Evolutionary conservation across 2,113 vertebrate species (phyloP).

Genomic region (Chiloscyllium plagiosum): DNA sequence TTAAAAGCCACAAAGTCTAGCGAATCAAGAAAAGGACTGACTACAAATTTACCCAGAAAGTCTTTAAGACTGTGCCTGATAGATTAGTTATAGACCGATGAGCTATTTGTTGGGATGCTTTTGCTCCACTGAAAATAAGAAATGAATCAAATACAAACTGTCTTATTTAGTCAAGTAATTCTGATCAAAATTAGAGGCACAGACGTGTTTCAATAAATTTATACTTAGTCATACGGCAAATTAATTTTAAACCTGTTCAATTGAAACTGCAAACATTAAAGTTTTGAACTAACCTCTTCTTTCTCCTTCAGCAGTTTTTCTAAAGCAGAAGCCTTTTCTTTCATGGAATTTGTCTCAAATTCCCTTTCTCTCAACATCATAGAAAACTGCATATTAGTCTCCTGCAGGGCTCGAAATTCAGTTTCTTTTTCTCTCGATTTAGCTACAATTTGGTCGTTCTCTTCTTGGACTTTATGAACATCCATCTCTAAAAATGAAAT

Average conservation of each 20-base stretch:
- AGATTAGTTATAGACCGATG: too few species aligned
- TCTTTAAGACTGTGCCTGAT: background rate
- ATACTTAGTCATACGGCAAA: background rate
- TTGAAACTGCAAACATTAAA: background rate
- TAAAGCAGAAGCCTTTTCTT: slow-evolving; percentile 79
- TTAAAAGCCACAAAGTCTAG: background rate
- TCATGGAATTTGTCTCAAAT: slow-evolving; percentile 77
- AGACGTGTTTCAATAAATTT: background rate
- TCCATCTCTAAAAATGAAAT: slow-evolving; percentile 83
- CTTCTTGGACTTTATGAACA: slow-evolving; percentile 74
- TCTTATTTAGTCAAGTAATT: background rate
- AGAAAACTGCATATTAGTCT: slow-evolving; percentile 93
- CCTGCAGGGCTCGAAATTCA: slow-evolving; percentile 85
- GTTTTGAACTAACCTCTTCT: slow-evolving; percentile 70
- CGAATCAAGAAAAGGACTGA: background rate
- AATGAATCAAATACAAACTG: background rate
- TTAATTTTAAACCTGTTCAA: background rate
- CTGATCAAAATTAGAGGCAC: background rate
- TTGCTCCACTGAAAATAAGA: background rate
- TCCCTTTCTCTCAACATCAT: slow-evolving; percentile 89
- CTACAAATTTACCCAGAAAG: background rate
- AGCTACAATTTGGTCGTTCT: slow-evolving; percentile 75
- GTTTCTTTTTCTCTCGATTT: slow-evolving; percentile 78
- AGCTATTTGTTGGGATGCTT: background rate
- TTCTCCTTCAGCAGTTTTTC: slow-evolving; percentile 86